These are phyloP conservation scores for Chromoteleia sp. DNA, from an alignment of 2,888 invertebrate species.

Conservation along the genomic window DNA sequence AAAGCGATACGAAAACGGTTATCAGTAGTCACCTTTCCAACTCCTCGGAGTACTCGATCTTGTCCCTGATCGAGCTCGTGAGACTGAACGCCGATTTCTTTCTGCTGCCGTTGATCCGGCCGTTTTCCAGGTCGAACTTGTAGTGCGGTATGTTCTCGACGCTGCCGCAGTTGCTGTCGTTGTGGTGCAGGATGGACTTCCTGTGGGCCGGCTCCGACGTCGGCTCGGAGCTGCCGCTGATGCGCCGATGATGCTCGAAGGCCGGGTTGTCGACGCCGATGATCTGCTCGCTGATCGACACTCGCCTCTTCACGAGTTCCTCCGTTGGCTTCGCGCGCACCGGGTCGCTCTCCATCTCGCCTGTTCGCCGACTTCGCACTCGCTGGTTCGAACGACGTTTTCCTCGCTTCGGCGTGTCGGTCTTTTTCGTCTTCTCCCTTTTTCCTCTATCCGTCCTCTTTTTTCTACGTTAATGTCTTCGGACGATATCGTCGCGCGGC, in stretches of 20 bases:
- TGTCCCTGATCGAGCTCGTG: conserved; percentile 83
- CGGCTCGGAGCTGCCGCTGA: conserved; percentile 79
- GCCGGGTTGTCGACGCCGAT: conserved; percentile 81
- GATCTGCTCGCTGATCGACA: conserved; percentile 82
- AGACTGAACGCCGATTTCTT: conserved; percentile 83
- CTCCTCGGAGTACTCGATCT: conserved; percentile 83
- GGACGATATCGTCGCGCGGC: conserved; percentile 56
- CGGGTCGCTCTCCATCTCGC: conserved; percentile 75
- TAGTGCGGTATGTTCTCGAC: conserved; percentile 81
- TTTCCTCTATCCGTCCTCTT: background rate
- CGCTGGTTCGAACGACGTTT: background rate
- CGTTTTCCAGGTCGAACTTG: conserved; percentile 81
- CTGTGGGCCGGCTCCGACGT: conserved; percentile 77
- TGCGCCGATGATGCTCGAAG: conserved; percentile 81
- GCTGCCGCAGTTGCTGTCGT: conserved; percentile 78
- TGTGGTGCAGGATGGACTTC: conserved; percentile 81
- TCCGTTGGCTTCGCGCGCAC: conserved; percentile 70
- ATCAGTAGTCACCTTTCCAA: conserved; percentile 78
- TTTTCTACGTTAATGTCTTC: conserved; percentile 42
- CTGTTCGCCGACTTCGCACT: conserved; percentile 19
- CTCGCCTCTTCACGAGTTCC: conserved; percentile 77
- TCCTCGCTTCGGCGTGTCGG: conserved; percentile 3
- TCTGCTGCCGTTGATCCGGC: conserved; percentile 76
- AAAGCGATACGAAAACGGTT: too few relatives aligned
- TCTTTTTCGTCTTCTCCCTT: conserved; percentile 7